Evolutionary conservation across 2,888 invertebrate genomes (phyloP).

Genomic region (Gerris lacustris): DNA sequence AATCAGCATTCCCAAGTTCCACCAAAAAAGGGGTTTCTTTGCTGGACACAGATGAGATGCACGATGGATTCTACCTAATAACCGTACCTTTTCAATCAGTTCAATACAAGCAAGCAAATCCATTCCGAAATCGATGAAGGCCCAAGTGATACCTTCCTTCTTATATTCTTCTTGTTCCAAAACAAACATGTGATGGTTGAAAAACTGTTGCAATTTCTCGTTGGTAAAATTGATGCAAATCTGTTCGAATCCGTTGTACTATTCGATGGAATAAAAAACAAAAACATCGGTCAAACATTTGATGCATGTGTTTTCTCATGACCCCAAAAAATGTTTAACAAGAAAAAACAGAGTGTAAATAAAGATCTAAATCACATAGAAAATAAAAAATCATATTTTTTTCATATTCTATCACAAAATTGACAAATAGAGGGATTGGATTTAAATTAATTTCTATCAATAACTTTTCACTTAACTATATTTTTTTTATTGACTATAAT

Average conservation of each 20-base stretch:
- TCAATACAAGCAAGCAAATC: slow-evolving; percentile 97
- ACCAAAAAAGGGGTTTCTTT: too few relatives aligned
- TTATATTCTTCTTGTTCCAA: slow-evolving; percentile 99
- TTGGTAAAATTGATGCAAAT: slow-evolving; percentile 99
- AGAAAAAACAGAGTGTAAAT: slow-evolving; percentile 12
- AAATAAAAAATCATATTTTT: too few relatives aligned
- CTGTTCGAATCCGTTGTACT: slow-evolving; percentile 99
- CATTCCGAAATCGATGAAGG: slow-evolving; percentile 99
- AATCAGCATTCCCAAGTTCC: too few relatives aligned
- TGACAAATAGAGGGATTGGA: too few relatives aligned
- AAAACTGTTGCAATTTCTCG: slow-evolving; percentile 98
- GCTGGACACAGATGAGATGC: too few relatives aligned
- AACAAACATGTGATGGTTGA: slow-evolving; percentile 99
- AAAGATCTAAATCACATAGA: slow-evolving; percentile 3
- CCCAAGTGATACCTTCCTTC: slow-evolving; percentile 93
- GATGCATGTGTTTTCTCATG: not conserved
- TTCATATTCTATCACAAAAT: too few relatives aligned
- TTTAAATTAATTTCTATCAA: too few relatives aligned
- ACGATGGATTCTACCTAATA: too few relatives aligned
- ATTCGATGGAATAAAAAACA: slow-evolving; percentile 12
- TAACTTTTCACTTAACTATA: too few relatives aligned
- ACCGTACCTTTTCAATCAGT: slow-evolving; percentile 82
- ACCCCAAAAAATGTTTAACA: slow-evolving; percentile 3
- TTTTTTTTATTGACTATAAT: too few relatives aligned
- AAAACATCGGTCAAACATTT: slow-evolving; percentile 14